Base-by-base conservation (phyloP, 2,888 invertebrate species). In the Dynastes grantii region DNA sequence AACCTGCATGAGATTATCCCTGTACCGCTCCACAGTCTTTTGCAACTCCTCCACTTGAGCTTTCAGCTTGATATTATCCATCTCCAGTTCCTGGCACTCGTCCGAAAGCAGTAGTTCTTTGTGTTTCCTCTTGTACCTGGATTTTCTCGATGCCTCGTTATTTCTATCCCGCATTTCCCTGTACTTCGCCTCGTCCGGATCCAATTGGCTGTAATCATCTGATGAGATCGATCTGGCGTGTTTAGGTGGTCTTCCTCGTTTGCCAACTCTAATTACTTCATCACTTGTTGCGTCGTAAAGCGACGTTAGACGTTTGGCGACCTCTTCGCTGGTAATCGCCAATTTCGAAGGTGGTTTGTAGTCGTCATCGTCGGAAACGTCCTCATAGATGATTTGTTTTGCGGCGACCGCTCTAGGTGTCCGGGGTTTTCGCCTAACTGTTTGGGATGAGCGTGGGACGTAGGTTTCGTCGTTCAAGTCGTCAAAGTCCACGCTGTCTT, bases 141-240 rank as follows among this genome's bases (percentile, higher is more conserved):
- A 95, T 83, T 92, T 91, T 83, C 95, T 91, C 61, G 95, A 95
- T 63, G 95, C 95, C 88, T 94, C 94, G 86, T 95, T 95, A 88
- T 95, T 95, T 86, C 94, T 94, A 85, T 94, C 93, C 77, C 95
- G 89, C 81, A 94, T 90, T 85, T 94, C 93, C 73, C 94, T 90
- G 86, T 95, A 95, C 81, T 90, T 92, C 65, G 87, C 86, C 81
- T 91, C 91, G 53, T 89, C 84, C 87, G 80, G 89, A 89, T 80
- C 90, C 45, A 78, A 45, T 11, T 67, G 70, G 32, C 90, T 64
- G 86, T 84, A 76, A 85, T 87, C 78, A 88, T 90, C 77, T 85
- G 89, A 86, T 3, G 86, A 84, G 29, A 87, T 80, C 6, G 90
- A 90, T 13, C 84, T 83, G 79, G 90, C 90, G 76, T 91, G 86